These are phyloP conservation scores for Galaxea fascicularis DNA, from an alignment of 92 coral and sea anemone species.

Conservation along the genomic window DNA sequence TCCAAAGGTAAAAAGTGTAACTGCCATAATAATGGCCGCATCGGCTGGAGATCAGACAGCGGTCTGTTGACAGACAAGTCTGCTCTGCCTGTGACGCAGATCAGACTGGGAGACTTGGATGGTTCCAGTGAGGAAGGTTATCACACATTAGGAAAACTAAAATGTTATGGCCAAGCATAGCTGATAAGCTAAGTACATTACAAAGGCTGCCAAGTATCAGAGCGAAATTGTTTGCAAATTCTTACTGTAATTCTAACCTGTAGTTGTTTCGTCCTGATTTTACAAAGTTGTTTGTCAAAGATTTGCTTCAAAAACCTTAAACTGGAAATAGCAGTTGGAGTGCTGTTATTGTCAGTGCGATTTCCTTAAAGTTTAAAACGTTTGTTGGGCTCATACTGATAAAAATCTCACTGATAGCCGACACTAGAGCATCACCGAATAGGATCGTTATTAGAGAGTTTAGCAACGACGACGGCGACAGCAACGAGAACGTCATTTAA, in stretches of 20 bases:
- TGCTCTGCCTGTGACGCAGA: slow-evolving; percentile 42
- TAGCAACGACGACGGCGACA: too few species aligned
- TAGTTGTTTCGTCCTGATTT: background rate
- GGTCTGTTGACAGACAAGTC: slow-evolving; percentile 60
- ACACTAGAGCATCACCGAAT: too few species aligned
- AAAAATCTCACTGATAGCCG: too few species aligned
- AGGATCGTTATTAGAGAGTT: too few species aligned
- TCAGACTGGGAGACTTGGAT: slow-evolving; percentile 44
- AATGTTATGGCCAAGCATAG: slow-evolving; percentile 47
- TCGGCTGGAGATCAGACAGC: slow-evolving; percentile 57
- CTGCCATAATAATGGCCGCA: slow-evolving; percentile 51
- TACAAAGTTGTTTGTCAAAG: too few species aligned
- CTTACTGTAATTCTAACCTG: background rate
- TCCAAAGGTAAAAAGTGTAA: slow-evolving; percentile 32
- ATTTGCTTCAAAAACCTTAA: too few species aligned
- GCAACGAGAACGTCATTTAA: too few species aligned
- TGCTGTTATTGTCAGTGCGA: too few species aligned
- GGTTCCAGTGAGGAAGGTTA: slow-evolving; percentile 13
- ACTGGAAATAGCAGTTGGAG: too few species aligned
- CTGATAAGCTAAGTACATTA: background rate
- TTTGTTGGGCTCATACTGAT: too few species aligned
- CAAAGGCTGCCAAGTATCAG: background rate
- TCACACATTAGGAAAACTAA: slow-evolving; percentile 60
- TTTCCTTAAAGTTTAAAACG: too few species aligned
- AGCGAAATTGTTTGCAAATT: background rate